Percentiles rank a stretch among this genome's conserved stretches.
Evolutionary conservation across 1,140 invertebrate species (phyloP).

Genomic region (Vanessa atalanta): DNA sequence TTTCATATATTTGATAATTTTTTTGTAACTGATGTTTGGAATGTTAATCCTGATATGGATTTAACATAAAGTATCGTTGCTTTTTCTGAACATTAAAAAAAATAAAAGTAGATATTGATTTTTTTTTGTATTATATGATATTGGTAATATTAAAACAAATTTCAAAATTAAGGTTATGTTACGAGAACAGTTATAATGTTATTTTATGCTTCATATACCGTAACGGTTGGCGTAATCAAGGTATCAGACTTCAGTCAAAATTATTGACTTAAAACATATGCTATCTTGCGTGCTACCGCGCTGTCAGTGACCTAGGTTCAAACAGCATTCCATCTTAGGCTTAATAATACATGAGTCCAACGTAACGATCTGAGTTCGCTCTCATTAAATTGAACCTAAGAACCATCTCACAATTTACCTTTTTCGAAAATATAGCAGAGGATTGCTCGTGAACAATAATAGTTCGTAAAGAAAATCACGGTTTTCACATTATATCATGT

Average conservation of each 20-base stretch:
- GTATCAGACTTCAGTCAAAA: conserved; percentile 37
- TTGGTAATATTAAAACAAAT: neutral
- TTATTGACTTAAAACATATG: conserved; percentile 38
- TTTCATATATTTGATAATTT: neutral
- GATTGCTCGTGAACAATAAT: conserved; percentile 37
- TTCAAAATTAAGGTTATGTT: neutral
- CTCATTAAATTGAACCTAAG: conserved; percentile 65
- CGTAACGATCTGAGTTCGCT: conserved; percentile 65
- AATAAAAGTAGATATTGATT: too few species aligned
- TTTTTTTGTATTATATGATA: too few species aligned
- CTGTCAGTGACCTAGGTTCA: conserved; percentile 66
- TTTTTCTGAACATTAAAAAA: neutral
- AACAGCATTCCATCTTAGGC: conserved; percentile 71
- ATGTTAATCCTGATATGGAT: neutral
- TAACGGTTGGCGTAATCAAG: conserved; percentile 37
- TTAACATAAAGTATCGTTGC: neutral
- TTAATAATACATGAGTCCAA: conserved; percentile 72
- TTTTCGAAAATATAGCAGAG: conserved; percentile 19
- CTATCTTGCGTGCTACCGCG: conserved; percentile 56
- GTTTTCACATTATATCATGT: conserved; percentile 29
- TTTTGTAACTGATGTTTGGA: neutral
- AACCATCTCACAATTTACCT: conserved; percentile 22
- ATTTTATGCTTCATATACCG: neutral
- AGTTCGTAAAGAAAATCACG: conserved; percentile 38
- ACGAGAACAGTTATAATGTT: neutral